Percentiles rank a stretch among this genome's conserved stretches.
Conservation (phyloP, 2,797 vertebrate species). For the Eptatretus atami region DNA sequence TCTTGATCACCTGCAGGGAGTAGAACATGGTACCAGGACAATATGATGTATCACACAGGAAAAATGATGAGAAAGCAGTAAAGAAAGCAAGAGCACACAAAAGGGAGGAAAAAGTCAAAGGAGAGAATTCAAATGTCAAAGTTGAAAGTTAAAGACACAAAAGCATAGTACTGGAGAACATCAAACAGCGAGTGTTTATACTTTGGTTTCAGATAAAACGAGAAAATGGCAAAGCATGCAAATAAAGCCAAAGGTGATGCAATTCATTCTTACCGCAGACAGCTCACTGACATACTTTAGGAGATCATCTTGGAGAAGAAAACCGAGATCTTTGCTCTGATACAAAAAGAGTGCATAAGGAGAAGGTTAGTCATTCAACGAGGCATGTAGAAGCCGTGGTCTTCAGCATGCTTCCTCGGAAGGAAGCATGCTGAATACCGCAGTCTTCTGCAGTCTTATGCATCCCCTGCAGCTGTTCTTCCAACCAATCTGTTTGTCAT, state of each 20-base stretch:
- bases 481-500: too few relatives aligned
- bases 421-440: too few relatives aligned
- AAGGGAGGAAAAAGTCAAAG: slow-evolving; percentile 10
- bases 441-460: too few relatives aligned
- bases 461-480: too few relatives aligned
- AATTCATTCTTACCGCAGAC: slow-evolving; percentile 51
- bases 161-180: too few relatives aligned
- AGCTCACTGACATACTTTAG: slow-evolving; percentile 98
- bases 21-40: slow-evolving; percentile 7
- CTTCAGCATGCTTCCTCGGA: too few relatives aligned
- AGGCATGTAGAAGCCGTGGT: too few relatives aligned
- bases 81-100: slow-evolving; percentile 10
- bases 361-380: not conserved
- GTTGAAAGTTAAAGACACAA: slow-evolving; percentile 9
- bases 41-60: slow-evolving; percentile 9
- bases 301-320: slow-evolving; percentile 91
- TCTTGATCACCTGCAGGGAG: slow-evolving; percentile 67
- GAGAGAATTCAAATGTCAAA: not conserved
- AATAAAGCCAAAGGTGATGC: too few relatives aligned
- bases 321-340: slow-evolving; percentile 94
- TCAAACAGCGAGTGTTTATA: too few relatives aligned
- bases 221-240: too few relatives aligned
- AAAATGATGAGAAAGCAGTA: not conserved
- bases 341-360: slow-evolving; percentile 15
- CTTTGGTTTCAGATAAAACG: too few relatives aligned